Evolutionary conservation across 2,888 invertebrate species (phyloP), one percentile per base, ranked within the genome.

Genomic region (Phortica magna): DNA sequence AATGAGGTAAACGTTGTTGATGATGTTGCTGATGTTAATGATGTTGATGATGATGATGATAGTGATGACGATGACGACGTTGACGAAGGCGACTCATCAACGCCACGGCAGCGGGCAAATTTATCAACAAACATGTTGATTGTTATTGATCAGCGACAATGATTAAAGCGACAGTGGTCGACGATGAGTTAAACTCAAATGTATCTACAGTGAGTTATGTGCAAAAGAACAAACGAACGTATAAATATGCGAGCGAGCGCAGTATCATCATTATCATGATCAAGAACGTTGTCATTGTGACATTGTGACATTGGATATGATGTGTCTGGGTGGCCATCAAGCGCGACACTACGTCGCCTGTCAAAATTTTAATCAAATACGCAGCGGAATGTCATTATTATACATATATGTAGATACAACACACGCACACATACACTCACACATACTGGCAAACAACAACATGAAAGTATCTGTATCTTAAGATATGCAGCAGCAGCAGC

Each of bases 351-450:
- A 88, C 84, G 89, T 89, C 85, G 87, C 88, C 84, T 88, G 89
- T 90, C 89, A 89, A 89, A 89, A 87, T 89, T 89, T 90, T 90
- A 89, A 89, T 89, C 89, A 90, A 89, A 89, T 89, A 84, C 89
- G 87, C 88, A 81, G 82, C 82, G 85, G 88, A 89, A 90, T 89
- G 89, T 89, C 90, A 89, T 90, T 89, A 89, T 89, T 90, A 85
- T 84, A 64, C 41, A 73, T 68, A 43, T 19, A n/a, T 48, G 19
- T 14, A 48, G 4, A 48, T 53, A 39, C 64, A 61, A 17, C 61
- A 19, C 31, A 61, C 9, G 42, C 41, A 65, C 55, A 42, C 67
- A 71, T 19, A 48, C 31, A 75, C 17, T 14, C 48, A 74, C 22
- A 43, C 43, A 68, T 4, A 9, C 19, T 43, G 39, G 41, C 42